Evolutionary conservation across 2,797 vertebrate genomes (phyloP).

Genomic region (Eupleurogrammus muticus): DNA sequence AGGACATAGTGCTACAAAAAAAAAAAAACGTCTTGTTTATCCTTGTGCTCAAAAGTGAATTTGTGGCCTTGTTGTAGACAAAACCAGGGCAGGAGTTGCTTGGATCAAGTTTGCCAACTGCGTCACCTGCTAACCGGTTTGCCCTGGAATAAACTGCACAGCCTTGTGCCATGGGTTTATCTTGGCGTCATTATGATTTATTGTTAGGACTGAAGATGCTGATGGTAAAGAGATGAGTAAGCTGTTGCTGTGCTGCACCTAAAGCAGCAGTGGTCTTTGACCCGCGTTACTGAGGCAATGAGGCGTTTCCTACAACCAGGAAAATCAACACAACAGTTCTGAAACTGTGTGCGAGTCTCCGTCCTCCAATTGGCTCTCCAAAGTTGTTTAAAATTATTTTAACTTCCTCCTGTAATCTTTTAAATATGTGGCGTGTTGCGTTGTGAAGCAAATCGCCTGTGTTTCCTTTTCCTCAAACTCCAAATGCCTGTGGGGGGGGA

Average conservation of each 20-base stretch:
- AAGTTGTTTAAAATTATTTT: constrained; percentile 3
- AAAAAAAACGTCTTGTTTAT: too few species aligned
- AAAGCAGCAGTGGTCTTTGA: constrained; percentile 5
- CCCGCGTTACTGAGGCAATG: not conserved
- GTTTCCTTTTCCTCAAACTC: not conserved
- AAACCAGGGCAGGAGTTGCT: not conserved
- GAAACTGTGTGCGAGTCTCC: not conserved
- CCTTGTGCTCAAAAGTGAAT: too few species aligned
- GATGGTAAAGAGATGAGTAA: not conserved
- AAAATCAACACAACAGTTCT: not conserved
- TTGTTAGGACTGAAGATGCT: not conserved
- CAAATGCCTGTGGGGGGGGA: not conserved
- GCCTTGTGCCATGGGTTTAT: not conserved
- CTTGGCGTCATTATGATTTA: not conserved
- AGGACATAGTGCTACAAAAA: too few species aligned
- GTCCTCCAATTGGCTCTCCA: constrained; percentile 5
- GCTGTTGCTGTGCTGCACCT: not conserved
- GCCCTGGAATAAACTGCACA: not conserved
- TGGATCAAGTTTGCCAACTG: constrained; percentile 5
- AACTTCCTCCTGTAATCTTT: constrained; percentile 11
- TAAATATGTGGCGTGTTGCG: not conserved
- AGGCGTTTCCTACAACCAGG: constrained; percentile 9
- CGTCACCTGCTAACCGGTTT: not conserved
- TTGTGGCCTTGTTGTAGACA: too few species aligned
- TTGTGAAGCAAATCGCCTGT: not conserved